A percentile compares a stretch with the other conserved stretches of the same genome.
Evolutionary conservation across 2,888 invertebrate species (phyloP).

Genomic region (Pharmacophagus antenor): DNA sequence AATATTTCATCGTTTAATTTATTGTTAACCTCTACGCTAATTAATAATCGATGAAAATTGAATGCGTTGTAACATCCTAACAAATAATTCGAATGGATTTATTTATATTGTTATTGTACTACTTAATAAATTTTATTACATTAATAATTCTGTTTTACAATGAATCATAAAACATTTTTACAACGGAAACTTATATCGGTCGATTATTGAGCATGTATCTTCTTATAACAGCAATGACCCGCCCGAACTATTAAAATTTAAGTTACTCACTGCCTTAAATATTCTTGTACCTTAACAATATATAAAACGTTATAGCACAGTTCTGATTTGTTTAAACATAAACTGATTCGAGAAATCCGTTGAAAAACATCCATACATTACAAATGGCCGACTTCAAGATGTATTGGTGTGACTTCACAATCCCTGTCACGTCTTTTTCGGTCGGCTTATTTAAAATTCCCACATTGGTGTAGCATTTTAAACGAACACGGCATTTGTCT

Average conservation of each 20-base stretch:
- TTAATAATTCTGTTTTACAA: background rate
- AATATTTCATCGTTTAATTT: slow-evolving; percentile 7
- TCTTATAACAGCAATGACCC: too few relatives aligned
- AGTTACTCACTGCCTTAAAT: too few relatives aligned
- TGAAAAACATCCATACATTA: slow-evolving; percentile 30
- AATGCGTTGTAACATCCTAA: background rate
- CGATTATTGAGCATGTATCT: too few relatives aligned
- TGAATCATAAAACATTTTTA: too few relatives aligned
- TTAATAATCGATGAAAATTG: background rate
- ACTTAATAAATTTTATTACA: background rate
- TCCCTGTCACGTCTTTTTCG: slow-evolving; percentile 62
- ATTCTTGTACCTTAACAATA: too few relatives aligned
- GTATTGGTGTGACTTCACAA: slow-evolving; percentile 42
- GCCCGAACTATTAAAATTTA: too few relatives aligned
- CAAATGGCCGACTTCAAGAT: slow-evolving; percentile 32
- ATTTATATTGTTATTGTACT: background rate
- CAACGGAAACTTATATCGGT: too few relatives aligned
- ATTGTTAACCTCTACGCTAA: slow-evolving; percentile 7
- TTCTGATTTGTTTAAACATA: background rate
- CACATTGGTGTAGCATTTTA: slow-evolving; percentile 64
- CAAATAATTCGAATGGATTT: background rate
- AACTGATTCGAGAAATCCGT: slow-evolving; percentile 14
- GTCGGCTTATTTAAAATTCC: slow-evolving; percentile 70
- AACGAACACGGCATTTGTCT: slow-evolving; percentile 57
- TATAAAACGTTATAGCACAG: too few relatives aligned